Evolutionary conservation across 1,140 invertebrate genomes (phyloP).

Genomic region (Drosophila nannoptera): DNA sequence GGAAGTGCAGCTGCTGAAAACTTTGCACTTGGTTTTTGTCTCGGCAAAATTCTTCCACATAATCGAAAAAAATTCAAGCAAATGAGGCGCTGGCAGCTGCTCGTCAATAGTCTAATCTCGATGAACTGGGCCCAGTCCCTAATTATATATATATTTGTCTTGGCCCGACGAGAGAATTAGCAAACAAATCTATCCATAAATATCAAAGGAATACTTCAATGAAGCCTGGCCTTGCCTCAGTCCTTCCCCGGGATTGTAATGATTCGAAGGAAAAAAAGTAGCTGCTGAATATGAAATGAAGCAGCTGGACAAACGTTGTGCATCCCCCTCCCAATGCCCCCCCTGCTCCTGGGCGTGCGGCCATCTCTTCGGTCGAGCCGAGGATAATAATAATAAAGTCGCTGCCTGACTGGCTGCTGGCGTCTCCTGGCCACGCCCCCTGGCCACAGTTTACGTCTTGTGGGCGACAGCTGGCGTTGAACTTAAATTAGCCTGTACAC

Average conservation of each 20-base stretch:
- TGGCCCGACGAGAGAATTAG: background rate
- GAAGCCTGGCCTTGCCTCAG: conserved; percentile 53
- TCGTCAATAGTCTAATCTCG: background rate
- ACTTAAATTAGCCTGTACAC: conserved; percentile 75
- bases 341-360: background rate
- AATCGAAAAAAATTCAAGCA: background rate
- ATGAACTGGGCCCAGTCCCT: background rate
- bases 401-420: conserved; percentile 26
- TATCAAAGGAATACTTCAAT: conserved; percentile 46
- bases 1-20: conserved; percentile 39
- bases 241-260: conserved; percentile 48
- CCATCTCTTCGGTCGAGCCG: conserved; percentile 42
- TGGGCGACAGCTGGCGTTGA: conserved; percentile 70
- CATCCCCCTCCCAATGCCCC: background rate
- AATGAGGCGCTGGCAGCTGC: background rate
- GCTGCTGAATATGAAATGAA: conserved; percentile 75
- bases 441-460: conserved; percentile 24
- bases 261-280: conserved; percentile 54
- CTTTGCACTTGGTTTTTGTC: conserved; percentile 61
- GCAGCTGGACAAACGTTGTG: conserved; percentile 62
- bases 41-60: conserved; percentile 4
- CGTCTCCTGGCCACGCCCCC: conserved; percentile 18
- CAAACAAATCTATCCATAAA: conserved; percentile 29
- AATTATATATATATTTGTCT: no score
- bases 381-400: conserved; percentile 76